A percentile compares a stretch with the other conserved stretches of the same genome.
These are phyloP conservation scores for Urophycis tenuis DNA, from an alignment of 2,797 vertebrate species.

Conservation along the genomic window DNA sequence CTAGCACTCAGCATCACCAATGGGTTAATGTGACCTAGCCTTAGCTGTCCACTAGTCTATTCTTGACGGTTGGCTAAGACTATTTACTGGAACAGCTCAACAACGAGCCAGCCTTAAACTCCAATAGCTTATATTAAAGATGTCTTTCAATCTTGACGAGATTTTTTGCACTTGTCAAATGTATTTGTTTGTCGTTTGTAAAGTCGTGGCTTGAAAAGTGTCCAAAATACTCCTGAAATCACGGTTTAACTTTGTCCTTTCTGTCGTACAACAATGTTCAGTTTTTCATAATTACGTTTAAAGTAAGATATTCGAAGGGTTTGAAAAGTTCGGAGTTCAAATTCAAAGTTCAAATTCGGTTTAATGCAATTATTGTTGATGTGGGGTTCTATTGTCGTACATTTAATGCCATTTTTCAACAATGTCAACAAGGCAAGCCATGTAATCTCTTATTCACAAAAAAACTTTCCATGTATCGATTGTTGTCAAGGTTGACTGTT, in stretches of 20 bases:
- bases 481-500: background rate
- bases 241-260: background rate
- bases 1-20: conserved; percentile 48
- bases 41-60: conserved; percentile 20
- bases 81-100: conserved; percentile 24
- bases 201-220: no score
- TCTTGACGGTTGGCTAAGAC: conserved; percentile 20
- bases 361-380: background rate
- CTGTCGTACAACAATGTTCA: background rate
- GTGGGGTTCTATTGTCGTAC: background rate
- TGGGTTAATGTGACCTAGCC: conserved; percentile 22
- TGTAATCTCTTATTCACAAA: no score
- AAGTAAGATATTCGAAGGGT: background rate
- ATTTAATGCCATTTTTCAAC: no score
- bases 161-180: background rate
- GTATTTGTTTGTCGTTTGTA: no score
- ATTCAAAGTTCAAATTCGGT: background rate
- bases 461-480: no score
- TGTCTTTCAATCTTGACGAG: background rate
- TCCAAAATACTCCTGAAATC: background rate
- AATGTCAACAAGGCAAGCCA: no score
- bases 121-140: background rate
- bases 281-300: background rate
- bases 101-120: background rate
- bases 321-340: no score